phyloP scores from a whole-genome alignment of 35 echinoderm and acorn worm genomes.

The Hemicentrotus pulcherrimus region DNA sequence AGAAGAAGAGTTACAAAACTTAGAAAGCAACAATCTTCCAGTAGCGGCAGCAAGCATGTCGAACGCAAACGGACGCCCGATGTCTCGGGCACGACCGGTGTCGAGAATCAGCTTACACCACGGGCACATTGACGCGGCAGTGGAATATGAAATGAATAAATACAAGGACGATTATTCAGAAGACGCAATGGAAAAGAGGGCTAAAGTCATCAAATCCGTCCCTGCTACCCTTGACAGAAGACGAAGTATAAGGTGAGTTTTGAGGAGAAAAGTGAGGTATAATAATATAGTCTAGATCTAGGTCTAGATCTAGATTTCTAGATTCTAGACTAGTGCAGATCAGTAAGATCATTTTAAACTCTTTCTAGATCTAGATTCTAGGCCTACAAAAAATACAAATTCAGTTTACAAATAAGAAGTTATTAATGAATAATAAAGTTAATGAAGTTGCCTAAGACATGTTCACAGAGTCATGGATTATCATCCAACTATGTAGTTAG shows the following conservation, averaged over 20 bases:
- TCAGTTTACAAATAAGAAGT: no score
- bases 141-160: conserved; percentile 68
- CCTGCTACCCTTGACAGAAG: conserved; percentile 60
- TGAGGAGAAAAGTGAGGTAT: no score
- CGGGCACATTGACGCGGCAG: conserved; percentile 58
- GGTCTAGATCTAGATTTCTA: no score
- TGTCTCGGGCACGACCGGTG: conserved; percentile 30
- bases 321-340: no score
- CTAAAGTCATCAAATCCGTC: conserved; percentile 56
- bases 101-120: conserved; percentile 38
- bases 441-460: no score
- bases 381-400: no score
- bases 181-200: conserved; percentile 51
- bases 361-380: no score
- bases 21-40: not conserved
- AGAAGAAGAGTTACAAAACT: conserved; percentile 7
- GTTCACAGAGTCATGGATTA: no score
- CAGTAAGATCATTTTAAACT: no score
- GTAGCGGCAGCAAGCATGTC: conserved; percentile 20
- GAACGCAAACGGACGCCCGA: not conserved
- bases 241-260: conserved; percentile 62
- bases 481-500: no score
- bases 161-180: conserved; percentile 53
- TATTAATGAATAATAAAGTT: not conserved
- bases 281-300: no score